Evolutionary conservation across 2,888 invertebrate species (phyloP).

Genomic region (Monopis laevigella): DNA sequence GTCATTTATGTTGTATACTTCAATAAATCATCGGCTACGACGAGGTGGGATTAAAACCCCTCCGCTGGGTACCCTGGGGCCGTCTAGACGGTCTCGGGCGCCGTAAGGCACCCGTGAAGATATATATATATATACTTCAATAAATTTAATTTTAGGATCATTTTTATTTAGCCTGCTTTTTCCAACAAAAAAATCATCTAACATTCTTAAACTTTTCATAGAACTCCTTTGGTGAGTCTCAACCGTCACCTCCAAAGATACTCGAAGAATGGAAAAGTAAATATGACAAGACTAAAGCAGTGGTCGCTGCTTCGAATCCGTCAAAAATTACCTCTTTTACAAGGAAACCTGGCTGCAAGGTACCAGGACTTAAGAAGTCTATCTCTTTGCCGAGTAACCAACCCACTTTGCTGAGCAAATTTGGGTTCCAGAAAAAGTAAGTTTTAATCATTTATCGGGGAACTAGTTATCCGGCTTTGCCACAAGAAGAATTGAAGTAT

Average conservation of each 20-base stretch:
- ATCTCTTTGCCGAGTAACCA: slow-evolving; percentile 45
- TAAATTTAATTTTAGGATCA: no score
- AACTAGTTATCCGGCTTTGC: no score
- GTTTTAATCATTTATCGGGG: background rate
- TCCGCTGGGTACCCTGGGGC: no score
- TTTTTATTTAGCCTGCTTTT: no score
- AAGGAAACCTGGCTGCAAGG: slow-evolving; percentile 34
- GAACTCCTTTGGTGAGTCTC: slow-evolving; percentile 36
- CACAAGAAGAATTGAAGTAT: no score
- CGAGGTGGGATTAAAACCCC: no score
- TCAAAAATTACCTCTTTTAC: slow-evolving; percentile 18
- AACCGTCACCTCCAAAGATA: slow-evolving; percentile 22
- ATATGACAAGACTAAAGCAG: background rate
- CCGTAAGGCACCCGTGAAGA: no score
- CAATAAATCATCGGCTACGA: no score
- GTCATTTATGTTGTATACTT: no score
- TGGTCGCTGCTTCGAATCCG: background rate
- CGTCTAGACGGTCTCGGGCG: no score
- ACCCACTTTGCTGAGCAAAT: slow-evolving; percentile 72
- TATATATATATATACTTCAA: no score
- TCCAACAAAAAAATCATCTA: background rate
- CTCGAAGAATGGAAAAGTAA: slow-evolving; percentile 6
- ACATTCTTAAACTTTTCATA: slow-evolving; percentile 20
- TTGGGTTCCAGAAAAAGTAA: slow-evolving; percentile 72
- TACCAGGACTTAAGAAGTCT: slow-evolving; percentile 32